Conservation (phyloP, 2,113 vertebrate genomes). For the Microcebus murinus region DNA sequence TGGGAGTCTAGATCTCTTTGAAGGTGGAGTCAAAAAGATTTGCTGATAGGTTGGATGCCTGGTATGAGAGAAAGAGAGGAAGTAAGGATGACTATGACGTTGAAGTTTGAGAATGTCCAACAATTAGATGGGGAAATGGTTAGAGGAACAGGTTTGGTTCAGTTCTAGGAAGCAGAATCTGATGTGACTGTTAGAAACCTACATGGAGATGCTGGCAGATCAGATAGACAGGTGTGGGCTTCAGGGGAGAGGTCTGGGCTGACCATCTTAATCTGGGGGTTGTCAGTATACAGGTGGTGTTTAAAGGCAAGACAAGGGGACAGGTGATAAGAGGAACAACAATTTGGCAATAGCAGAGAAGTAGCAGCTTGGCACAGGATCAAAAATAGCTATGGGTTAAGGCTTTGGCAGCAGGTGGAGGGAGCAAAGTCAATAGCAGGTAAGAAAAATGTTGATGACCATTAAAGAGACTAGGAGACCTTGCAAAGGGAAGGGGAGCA, state of each 20-base stretch:
- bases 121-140: neutral
- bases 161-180: neutral
- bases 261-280: neutral
- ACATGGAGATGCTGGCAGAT: neutral
- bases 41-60: neutral
- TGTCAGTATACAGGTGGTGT: neutral
- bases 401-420: neutral
- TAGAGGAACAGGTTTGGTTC: neutral
- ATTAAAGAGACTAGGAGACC: neutral
- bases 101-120: neutral
- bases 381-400: neutral
- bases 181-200: neutral
- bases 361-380: neutral
- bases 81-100: neutral
- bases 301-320: neutral
- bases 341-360: neutral
- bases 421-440: neutral
- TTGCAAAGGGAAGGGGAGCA: neutral
- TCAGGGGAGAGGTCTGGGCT: neutral
- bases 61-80: neutral
- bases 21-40: neutral
- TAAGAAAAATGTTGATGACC: neutral
- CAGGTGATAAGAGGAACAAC: neutral
- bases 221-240: neutral
- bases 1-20: neutral